These are phyloP conservation scores for Drosophila tristis DNA, from an alignment of 1,140 invertebrate genomes.

Conservation along the genomic window DNA sequence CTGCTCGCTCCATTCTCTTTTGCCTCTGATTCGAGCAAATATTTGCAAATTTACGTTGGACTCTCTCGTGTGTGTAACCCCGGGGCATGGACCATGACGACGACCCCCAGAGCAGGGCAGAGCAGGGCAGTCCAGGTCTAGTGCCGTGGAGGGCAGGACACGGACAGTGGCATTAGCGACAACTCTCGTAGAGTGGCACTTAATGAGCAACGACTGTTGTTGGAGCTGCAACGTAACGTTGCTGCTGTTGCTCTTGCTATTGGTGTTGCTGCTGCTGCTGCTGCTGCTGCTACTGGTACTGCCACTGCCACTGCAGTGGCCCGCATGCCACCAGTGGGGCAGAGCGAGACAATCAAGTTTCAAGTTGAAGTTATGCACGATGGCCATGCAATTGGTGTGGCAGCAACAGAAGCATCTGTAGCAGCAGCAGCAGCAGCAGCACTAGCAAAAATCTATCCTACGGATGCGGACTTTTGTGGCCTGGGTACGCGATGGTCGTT, in stretches of 20 bases:
- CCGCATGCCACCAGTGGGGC: conserved; percentile 63
- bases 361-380: conserved; percentile 75
- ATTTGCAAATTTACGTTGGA: conserved; percentile 80
- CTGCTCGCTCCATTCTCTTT: conserved; percentile 54
- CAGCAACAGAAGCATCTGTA: conserved; percentile 12
- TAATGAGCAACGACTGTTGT: conserved; percentile 77
- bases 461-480: conserved; percentile 71
- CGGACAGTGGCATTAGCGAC: conserved; percentile 70
- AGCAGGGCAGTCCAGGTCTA: not conserved
- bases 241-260: conserved; percentile 31
- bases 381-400: conserved; percentile 75
- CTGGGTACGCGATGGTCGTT: conserved; percentile 49
- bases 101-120: conserved; percentile 37
- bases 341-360: conserved; percentile 65
- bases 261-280: conserved; percentile 40
- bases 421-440: conserved; percentile 25
- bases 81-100: conserved; percentile 54
- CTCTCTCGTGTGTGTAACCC: conserved; percentile 55
- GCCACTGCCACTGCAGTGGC: conserved; percentile 50
- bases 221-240: conserved; percentile 30
- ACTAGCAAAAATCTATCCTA: conserved; percentile 69
- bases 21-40: conserved; percentile 74
- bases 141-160: not conserved
- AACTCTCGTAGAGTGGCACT: conserved; percentile 81
- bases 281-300: conserved; percentile 15